Conservation (phyloP, 2,797 vertebrate genomes). For the Pipistrellus pygmaeus region DNA sequence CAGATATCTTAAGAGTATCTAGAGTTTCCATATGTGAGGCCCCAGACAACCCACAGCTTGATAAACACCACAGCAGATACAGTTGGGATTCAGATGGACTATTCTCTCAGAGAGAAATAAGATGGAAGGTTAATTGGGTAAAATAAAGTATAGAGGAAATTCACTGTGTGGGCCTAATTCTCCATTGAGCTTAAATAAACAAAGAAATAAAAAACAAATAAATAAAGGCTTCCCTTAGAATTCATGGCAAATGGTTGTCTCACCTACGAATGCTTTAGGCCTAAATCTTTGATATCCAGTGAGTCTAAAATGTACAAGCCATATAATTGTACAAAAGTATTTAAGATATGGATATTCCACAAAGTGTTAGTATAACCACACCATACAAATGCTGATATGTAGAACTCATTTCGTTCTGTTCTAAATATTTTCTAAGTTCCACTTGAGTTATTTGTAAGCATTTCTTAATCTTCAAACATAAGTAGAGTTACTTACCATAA, state of each 20-base stretch:
- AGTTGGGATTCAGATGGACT: not conserved
- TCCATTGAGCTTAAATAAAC: not conserved
- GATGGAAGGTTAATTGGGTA: not conserved
- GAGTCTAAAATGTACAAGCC: not conserved
- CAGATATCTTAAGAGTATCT: not conserved
- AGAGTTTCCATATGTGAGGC: not conserved
- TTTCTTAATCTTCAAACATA: conserved; percentile 22
- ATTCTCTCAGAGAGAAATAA: not conserved
- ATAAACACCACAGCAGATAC: not conserved
- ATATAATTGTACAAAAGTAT: conserved; percentile 6
- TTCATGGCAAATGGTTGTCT: not conserved
- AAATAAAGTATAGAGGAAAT: not conserved
- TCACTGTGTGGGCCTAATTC: not conserved
- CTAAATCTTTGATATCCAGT: not conserved
- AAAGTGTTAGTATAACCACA: not conserved
- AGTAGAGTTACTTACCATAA: not conserved
- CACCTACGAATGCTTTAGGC: not conserved
- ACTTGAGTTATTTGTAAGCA: conserved; percentile 7
- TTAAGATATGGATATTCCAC: not conserved
- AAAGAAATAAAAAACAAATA: not conserved
- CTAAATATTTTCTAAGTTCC: not conserved
- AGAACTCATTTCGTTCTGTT: not conserved
- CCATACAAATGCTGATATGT: not conserved
- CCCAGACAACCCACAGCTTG: not conserved
- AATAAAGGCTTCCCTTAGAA: not conserved